phyloP scores from a whole-genome alignment of 2,113 vertebrate species.

The Nothoprocta perdicaria region DNA sequence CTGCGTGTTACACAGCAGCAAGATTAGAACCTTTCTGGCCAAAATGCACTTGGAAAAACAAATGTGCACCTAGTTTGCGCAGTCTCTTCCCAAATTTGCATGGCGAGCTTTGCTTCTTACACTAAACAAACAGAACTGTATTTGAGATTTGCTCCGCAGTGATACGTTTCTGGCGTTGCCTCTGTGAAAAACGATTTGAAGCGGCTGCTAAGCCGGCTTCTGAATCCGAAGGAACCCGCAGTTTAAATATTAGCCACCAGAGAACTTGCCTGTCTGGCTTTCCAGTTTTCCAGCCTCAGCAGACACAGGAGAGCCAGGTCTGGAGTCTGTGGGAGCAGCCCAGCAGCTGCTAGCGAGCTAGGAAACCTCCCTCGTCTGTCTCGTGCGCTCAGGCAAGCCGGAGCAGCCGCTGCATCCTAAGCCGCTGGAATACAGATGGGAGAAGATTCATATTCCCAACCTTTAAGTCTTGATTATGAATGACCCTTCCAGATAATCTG shows the following conservation, averaged over 20 bases:
- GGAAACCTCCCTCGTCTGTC: not conserved
- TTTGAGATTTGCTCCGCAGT: conserved; percentile 20
- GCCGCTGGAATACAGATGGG: not conserved
- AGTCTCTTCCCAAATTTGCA: not conserved
- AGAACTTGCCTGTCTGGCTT: conserved; percentile 50
- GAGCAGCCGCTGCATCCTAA: not conserved
- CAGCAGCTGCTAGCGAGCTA: not conserved
- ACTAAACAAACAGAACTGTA: conserved; percentile 10
- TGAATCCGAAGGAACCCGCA: conserved; percentile 21
- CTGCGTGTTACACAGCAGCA: conserved; percentile 44
- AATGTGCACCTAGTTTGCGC: conserved; percentile 53
- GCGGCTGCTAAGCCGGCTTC: not conserved
- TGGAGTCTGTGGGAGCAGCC: not conserved
- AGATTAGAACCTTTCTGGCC: conserved; percentile 34
- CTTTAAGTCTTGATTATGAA: not conserved
- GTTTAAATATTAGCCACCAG: conserved; percentile 38
- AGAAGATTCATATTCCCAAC: not conserved
- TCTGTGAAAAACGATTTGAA: not conserved
- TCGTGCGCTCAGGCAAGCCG: not conserved
- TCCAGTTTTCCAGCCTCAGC: conserved; percentile 23
- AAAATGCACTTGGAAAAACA: conserved; percentile 17
- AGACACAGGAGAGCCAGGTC: not conserved
- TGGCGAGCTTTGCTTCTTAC: not conserved
- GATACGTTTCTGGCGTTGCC: not conserved
- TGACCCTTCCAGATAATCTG: not conserved